A percentile compares a stretch with the other conserved stretches of the same genome.
Conservation (phyloP, 2,797 vertebrate species). For the Vultur gryphus region DNA sequence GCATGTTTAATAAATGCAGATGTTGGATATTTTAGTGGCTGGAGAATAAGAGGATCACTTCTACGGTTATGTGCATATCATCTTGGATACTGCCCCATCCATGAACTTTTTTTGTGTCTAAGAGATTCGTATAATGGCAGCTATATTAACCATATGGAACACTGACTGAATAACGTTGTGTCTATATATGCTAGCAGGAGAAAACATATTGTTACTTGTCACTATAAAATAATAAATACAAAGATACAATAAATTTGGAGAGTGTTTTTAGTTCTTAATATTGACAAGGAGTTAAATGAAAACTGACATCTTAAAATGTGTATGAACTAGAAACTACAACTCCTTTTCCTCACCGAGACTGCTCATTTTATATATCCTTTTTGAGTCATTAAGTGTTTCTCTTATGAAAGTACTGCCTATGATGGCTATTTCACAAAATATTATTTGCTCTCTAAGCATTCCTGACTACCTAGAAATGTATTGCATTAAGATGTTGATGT, state of each 20-base stretch:
- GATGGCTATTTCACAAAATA: neutral
- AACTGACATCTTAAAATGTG: neutral
- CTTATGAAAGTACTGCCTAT: neutral
- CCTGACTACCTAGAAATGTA: neutral
- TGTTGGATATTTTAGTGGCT: neutral
- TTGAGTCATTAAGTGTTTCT: neutral
- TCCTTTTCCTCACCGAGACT: neutral
- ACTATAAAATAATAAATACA: neutral
- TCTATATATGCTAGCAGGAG: accelerated
- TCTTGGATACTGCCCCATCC: neutral
- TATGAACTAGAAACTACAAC: neutral
- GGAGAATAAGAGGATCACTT: neutral
- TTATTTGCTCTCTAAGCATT: neutral
- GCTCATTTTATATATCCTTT: neutral
- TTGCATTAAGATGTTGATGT: neutral
- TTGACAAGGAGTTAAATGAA: neutral
- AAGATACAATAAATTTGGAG: neutral
- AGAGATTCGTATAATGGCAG: neutral
- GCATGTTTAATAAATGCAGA: neutral
- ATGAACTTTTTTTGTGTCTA: neutral
- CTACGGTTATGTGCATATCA: accelerated
- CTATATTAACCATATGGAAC: neutral
- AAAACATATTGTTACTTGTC: neutral
- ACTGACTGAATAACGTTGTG: neutral
- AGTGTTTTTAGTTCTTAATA: neutral